These are phyloP conservation scores for Epinotia demarniana DNA, from an alignment of 2,888 invertebrate species.

Conservation along the genomic window DNA sequence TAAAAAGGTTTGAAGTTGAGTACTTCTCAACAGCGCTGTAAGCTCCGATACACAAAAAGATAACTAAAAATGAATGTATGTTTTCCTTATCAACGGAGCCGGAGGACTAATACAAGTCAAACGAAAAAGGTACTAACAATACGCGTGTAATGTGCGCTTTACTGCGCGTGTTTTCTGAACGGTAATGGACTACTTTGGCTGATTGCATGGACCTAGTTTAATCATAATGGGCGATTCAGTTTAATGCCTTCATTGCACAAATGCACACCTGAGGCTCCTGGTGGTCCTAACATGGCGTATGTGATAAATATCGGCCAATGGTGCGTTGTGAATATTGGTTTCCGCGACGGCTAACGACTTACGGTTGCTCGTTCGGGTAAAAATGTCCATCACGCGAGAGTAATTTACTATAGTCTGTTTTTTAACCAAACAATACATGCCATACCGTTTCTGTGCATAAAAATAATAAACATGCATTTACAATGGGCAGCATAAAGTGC, in stretches of 20 bases:
- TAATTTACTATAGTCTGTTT: background rate
- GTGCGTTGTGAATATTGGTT: background rate
- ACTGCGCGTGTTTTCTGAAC: background rate
- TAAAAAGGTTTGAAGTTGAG: background rate
- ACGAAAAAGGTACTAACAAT: conserved; percentile 12
- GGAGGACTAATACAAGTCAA: conserved; percentile 5
- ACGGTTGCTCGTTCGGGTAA: background rate
- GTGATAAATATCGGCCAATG: conserved; percentile 22
- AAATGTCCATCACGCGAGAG: background rate
- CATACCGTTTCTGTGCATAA: too few relatives aligned
- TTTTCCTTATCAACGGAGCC: conserved; percentile 41
- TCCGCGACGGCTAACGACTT: background rate
- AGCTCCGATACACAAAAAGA: conserved; percentile 38
- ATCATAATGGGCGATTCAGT: conserved; percentile 78
- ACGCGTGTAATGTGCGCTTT: background rate
- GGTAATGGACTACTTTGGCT: conserved; percentile 62
- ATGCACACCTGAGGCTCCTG: conserved; percentile 73
- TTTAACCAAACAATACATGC: too few relatives aligned
- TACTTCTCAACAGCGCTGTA: conserved; percentile 1
- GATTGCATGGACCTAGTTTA: conserved; percentile 74
- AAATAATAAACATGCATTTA: too few relatives aligned
- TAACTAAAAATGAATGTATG: conserved; percentile 42
- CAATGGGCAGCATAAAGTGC: too few relatives aligned
- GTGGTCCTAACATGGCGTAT: conserved; percentile 52
- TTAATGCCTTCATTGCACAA: conserved; percentile 82